Evolutionary conservation across 2,888 invertebrate species (phyloP).

Genomic region (Zeuzera pyrina): DNA sequence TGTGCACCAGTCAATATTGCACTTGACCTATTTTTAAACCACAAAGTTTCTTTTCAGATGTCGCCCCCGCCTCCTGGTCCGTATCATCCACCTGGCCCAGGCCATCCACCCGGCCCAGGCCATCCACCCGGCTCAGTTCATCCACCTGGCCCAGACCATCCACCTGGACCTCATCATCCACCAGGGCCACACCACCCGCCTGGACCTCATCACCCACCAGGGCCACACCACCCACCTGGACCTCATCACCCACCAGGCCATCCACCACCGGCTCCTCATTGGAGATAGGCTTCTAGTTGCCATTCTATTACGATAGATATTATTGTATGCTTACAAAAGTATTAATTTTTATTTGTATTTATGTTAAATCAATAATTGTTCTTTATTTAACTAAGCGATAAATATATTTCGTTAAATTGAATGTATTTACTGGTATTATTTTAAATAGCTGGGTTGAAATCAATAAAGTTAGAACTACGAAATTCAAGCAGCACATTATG

Average conservation of each 20-base stretch:
- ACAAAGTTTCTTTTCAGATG: conserved; percentile 27
- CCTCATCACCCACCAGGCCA: conserved; percentile 13
- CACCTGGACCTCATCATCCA: conserved; percentile 2
- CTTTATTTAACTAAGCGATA: too few relatives aligned
- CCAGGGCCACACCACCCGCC: conserved; percentile 4
- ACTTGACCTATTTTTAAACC: too few relatives aligned
- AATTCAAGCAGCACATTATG: too few relatives aligned
- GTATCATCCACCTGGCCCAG: conserved; percentile 4
- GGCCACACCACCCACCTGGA: conserved; percentile 3
- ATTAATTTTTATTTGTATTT: too few relatives aligned
- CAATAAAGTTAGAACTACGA: too few relatives aligned
- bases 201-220: conserved; percentile 7
- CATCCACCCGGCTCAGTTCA: not conserved
- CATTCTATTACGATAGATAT: not conserved
- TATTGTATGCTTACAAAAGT: not conserved
- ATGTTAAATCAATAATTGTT: too few relatives aligned
- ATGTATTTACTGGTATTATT: too few relatives aligned
- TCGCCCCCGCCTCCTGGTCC: conserved; percentile 19
- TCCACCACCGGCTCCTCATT: conserved; percentile 10
- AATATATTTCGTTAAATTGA: too few relatives aligned
- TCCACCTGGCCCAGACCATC: not conserved
- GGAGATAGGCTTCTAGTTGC: not conserved
- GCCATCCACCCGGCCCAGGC: not conserved
- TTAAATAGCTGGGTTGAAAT: too few relatives aligned
- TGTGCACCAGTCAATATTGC: too few relatives aligned